phyloP scores from a whole-genome alignment of 2,113 vertebrate genomes.

The Perca flavescens region DNA sequence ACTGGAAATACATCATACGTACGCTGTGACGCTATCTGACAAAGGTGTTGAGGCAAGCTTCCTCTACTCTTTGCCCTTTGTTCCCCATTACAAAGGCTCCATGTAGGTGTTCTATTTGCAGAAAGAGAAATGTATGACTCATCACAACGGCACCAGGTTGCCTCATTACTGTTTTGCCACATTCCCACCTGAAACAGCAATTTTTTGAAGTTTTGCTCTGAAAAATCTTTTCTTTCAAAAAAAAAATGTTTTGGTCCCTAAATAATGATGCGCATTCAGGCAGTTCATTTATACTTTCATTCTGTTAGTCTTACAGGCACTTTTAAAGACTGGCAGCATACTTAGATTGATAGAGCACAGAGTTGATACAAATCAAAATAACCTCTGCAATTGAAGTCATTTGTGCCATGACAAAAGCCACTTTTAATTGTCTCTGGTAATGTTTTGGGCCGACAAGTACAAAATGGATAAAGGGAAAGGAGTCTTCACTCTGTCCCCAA shows the following conservation, averaged over 20 bases:
- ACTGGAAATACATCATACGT: not conserved
- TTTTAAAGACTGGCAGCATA: not conserved
- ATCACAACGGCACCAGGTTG: conserved; percentile 33
- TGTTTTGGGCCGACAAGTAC: not conserved
- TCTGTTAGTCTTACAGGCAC: not conserved
- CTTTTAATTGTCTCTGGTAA: not conserved
- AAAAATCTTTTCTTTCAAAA: conserved; percentile 4
- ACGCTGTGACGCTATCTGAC: not conserved
- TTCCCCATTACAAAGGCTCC: conserved; percentile 37
- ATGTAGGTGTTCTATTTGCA: conserved; percentile 60
- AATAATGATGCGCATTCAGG: not conserved
- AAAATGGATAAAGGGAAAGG: not conserved
- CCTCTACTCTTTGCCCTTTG: conserved; percentile 42
- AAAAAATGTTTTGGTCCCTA: not conserved
- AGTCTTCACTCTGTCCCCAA: not conserved
- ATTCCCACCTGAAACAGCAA: not conserved
- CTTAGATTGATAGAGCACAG: not conserved
- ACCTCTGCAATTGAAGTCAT: not conserved
- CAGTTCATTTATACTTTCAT: not conserved
- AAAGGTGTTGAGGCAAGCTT: conserved; percentile 32
- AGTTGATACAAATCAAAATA: not conserved
- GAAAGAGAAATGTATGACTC: conserved; percentile 51
- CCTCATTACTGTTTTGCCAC: conserved; percentile 20
- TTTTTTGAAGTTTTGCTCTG: not conserved
- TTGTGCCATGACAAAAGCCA: not conserved